These are phyloP conservation scores for Danio aesculapii DNA, from an alignment of 2,797 vertebrate species.

Conservation along the genomic window DNA sequence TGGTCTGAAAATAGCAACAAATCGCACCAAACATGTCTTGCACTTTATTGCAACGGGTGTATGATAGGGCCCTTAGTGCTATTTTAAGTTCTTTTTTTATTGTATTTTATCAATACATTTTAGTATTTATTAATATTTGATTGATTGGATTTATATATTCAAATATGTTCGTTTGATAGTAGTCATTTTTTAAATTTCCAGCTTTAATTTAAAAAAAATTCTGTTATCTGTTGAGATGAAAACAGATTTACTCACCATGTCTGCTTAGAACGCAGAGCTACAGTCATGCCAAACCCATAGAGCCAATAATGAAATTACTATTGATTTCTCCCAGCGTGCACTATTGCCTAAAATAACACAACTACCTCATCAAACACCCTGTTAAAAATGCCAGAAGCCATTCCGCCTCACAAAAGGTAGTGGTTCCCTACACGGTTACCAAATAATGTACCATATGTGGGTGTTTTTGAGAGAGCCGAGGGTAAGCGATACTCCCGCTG, in stretches of 20 bases:
- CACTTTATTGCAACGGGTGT: too few relatives aligned
- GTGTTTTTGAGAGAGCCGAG: conserved; percentile 1
- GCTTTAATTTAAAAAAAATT: too few relatives aligned
- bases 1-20: too few relatives aligned
- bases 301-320: conserved; percentile 16
- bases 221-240: neutral
- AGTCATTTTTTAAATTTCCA: too few relatives aligned
- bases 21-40: too few relatives aligned
- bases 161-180: too few relatives aligned
- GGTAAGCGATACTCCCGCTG: conserved; percentile 39
- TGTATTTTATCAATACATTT: neutral
- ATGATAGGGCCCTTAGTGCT: too few relatives aligned
- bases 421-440: conserved; percentile 20
- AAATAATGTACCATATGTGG: conserved; percentile 26
- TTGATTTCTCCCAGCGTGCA: conserved; percentile 6
- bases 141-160: too few relatives aligned
- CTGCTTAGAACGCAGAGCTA: conserved; percentile 1
- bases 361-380: neutral
- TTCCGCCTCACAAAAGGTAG: conserved; percentile 29
- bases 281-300: neutral
- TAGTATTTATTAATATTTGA: too few relatives aligned
- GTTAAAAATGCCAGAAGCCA: neutral
- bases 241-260: neutral
- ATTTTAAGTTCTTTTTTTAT: neutral
- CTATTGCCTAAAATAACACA: conserved; percentile 2